Conservation (phyloP, 2,113 vertebrate genomes). For the Struthidea cinerea region DNA sequence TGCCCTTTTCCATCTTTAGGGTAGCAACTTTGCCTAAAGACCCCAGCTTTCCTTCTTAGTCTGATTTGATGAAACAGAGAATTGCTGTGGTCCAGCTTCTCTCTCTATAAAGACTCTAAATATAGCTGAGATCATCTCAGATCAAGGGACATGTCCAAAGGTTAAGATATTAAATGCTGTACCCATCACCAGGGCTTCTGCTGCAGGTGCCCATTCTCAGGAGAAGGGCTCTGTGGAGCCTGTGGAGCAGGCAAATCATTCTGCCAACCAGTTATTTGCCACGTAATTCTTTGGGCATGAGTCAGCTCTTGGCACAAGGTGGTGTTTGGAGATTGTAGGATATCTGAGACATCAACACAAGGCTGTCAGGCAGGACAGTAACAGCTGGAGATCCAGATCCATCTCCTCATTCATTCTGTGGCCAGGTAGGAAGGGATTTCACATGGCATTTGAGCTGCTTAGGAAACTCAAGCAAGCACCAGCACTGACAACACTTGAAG, state of each 20-base stretch:
- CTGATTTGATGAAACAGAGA: background rate
- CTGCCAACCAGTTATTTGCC: background rate
- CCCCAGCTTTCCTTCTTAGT: background rate
- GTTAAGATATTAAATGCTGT: background rate
- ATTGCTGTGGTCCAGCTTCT: background rate
- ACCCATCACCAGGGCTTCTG: background rate
- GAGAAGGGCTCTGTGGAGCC: background rate
- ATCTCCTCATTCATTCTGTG: background rate
- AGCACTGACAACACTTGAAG: background rate
- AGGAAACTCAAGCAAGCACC: background rate
- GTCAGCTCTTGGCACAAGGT: background rate
- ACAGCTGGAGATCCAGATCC: background rate
- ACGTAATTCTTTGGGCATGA: background rate
- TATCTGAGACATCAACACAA: background rate
- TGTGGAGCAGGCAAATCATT: background rate
- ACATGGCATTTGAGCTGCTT: background rate
- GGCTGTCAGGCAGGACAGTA: background rate
- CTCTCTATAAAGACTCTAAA: background rate
- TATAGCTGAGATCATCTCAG: background rate
- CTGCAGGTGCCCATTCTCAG: background rate
- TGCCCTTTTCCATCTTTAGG: background rate
- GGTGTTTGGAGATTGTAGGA: background rate
- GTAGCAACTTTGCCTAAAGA: background rate
- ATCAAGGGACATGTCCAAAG: background rate
- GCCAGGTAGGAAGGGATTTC: background rate